Evolutionary conservation across 2,113 vertebrate species (phyloP).

Genomic region (Hassar affinis): DNA sequence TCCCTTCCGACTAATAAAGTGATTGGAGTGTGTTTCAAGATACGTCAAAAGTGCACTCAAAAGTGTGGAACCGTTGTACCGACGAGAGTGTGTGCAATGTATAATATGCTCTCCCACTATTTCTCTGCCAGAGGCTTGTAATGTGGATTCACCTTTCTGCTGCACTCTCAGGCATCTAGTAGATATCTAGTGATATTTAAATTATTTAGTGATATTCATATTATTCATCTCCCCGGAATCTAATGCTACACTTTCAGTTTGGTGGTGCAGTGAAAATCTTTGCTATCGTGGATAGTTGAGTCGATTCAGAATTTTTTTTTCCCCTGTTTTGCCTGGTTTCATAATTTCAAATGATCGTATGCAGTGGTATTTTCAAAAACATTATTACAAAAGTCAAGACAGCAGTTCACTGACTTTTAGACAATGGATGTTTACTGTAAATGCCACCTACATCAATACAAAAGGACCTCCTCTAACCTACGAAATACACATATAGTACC

Average conservation of each 20-base stretch:
- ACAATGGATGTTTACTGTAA: not conserved
- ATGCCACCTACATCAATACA: not conserved
- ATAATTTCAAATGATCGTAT: not conserved
- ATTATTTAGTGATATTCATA: too few species aligned
- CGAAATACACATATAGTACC: not conserved
- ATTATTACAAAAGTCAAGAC: not conserved
- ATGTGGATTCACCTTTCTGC: not conserved
- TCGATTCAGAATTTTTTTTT: not conserved
- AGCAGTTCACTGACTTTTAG: not conserved
- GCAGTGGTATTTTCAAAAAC: not conserved
- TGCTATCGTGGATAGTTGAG: not conserved
- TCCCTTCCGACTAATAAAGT: constrained; percentile 43
- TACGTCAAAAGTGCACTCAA: constrained; percentile 22
- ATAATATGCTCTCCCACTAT: not conserved
- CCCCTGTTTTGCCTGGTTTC: not conserved
- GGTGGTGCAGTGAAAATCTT: not conserved
- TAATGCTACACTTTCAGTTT: constrained; percentile 26
- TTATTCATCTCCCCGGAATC: not conserved
- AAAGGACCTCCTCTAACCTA: not conserved
- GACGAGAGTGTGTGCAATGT: not conserved
- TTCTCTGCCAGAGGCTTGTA: not conserved
- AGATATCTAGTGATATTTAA: too few species aligned
- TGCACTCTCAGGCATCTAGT: too few species aligned
- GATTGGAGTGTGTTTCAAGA: constrained; percentile 35
- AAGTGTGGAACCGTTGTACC: not conserved